phyloP scores from a whole-genome alignment of 2,888 invertebrate species.

The Lasioglossum vierecki region DNA sequence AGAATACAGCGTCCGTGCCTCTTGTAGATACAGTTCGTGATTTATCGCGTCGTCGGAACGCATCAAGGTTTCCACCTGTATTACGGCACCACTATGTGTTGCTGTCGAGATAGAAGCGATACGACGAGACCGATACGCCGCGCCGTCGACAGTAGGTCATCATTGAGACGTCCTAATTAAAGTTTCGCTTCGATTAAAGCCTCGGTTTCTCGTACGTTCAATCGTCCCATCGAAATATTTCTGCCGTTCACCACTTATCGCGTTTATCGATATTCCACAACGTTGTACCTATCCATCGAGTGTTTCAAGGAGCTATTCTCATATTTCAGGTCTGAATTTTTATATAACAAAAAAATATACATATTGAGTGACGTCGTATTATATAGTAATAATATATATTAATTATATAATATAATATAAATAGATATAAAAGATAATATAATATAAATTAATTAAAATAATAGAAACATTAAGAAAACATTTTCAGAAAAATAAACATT shows the following conservation, averaged over 20 bases:
- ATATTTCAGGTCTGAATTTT: neutral
- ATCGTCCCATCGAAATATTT: neutral
- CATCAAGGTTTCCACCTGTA: slow-evolving; percentile 69
- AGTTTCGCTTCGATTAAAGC: neutral
- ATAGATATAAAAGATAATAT: no score
- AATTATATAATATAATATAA: no score
- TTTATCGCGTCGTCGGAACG: slow-evolving; percentile 69
- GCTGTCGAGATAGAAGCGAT: slow-evolving; percentile 34
- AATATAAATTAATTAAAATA: no score
- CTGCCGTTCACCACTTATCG: neutral
- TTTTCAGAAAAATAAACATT: neutral
- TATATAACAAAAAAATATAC: no score
- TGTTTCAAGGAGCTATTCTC: neutral
- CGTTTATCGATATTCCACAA: neutral
- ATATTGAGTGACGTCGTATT: no score
- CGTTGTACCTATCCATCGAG: neutral
- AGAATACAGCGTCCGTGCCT: slow-evolving; percentile 26
- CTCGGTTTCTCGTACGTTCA: neutral
- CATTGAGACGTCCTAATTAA: slow-evolving; percentile 27
- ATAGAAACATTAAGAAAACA: no score
- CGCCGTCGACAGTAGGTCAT: slow-evolving; percentile 44
- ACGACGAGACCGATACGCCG: slow-evolving; percentile 25
- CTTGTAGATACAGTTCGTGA: slow-evolving; percentile 58
- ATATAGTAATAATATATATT: no score
- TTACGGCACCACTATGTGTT: slow-evolving; percentile 51